These are phyloP conservation scores for Allolobophora icterica DNA, from an alignment of 2,888 invertebrate genomes.

Conservation along the genomic window DNA sequence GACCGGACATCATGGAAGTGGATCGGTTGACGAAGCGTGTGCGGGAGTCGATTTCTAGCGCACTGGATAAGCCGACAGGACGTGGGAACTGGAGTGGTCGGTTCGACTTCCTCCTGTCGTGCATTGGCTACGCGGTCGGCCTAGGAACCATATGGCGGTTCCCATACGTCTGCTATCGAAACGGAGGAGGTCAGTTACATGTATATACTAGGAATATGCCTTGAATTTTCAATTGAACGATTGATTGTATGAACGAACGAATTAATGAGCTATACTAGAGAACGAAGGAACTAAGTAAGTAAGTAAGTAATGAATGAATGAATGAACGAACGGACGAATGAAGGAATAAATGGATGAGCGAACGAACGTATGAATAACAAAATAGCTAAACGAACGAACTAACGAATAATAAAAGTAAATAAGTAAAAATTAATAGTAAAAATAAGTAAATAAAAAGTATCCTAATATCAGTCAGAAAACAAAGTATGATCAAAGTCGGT, in stretches of 20 bases:
- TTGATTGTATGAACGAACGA: neutral
- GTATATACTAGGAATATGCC: neutral
- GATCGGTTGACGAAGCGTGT: conserved; percentile 3
- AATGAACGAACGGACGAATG: no score
- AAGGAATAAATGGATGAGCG: no score
- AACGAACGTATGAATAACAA: no score
- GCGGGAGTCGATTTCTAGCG: conserved; percentile 28
- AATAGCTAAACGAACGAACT: no score
- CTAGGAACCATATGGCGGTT: conserved; percentile 50
- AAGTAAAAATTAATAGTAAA: no score
- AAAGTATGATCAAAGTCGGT: neutral
- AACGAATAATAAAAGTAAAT: no score
- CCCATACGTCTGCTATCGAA: conserved; percentile 46
- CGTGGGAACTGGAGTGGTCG: conserved; percentile 45
- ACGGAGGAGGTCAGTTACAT: conserved; percentile 45
- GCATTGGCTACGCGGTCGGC: conserved; percentile 49
- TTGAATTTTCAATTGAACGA: neutral
- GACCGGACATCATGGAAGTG: neutral
- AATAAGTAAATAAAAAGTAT: no score
- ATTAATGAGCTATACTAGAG: no score
- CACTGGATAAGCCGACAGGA: conserved; percentile 31
- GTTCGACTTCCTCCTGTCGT: conserved; percentile 48
- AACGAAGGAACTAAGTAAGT: no score
- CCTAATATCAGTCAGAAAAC: neutral
- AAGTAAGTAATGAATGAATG: no score